phyloP scores from a whole-genome alignment of 2,113 vertebrate species.

The Ophiodon elongatus region DNA sequence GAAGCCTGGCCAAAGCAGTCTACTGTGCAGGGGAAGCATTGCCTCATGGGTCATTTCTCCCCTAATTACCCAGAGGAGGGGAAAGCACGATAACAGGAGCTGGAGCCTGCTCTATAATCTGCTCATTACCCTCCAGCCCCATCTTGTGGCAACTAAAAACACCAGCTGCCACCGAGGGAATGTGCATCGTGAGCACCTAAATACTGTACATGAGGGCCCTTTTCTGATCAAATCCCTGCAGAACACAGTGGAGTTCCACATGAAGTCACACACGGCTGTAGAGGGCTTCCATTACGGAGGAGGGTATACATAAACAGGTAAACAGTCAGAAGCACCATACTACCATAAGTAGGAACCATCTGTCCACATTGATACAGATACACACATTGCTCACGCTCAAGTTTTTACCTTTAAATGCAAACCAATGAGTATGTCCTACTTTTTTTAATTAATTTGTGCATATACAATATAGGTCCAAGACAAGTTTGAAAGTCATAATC shows the following conservation, averaged over 20 bases:
- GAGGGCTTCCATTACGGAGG: not conserved
- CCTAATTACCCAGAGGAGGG: conserved; percentile 71
- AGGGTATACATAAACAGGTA: not conserved
- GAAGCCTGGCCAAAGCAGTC: conserved; percentile 64
- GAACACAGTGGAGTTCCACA: not conserved
- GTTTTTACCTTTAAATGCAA: not conserved
- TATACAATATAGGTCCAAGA: not conserved
- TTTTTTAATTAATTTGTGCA: not conserved
- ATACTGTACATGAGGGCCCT: not conserved
- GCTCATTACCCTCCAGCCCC: conserved; percentile 58
- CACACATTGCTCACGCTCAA: not conserved
- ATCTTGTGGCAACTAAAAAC: conserved; percentile 69
- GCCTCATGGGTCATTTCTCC: conserved; percentile 73
- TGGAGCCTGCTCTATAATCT: conserved; percentile 32
- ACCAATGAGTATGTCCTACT: not conserved
- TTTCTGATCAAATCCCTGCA: not conserved
- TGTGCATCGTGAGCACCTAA: not conserved
- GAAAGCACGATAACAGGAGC: conserved; percentile 45
- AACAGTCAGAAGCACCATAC: not conserved
- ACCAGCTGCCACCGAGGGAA: not conserved
- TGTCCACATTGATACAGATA: not conserved
- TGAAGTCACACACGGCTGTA: conserved; percentile 5
- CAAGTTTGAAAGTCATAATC: not conserved
- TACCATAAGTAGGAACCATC: not conserved
- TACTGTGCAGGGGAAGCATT: conserved; percentile 59